Evolutionary conservation across 2,113 vertebrate genomes (phyloP), one percentile per base, ranked within the genome.

Genomic region (Corynorhinus townsendii): DNA sequence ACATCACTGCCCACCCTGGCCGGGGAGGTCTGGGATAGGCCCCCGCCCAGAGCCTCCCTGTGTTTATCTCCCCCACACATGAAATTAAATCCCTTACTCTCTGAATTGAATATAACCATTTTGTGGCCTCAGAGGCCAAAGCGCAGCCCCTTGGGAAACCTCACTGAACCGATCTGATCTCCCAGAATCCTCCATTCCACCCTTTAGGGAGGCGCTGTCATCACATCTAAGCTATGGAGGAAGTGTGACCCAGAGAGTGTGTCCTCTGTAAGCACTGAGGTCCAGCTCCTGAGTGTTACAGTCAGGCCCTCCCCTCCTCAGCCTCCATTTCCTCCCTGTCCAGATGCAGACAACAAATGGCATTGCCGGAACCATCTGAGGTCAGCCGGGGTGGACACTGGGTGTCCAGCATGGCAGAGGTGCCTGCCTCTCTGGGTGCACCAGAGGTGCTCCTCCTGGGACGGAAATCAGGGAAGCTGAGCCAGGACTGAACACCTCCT

Each of bases 351-450:
- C 49, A 8, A n/a, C 12, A 1, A 33, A 17, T 33, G 68, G n/a
- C 43, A n/a, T 19, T 38, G 49, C 15, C 10, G 26, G 64, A 64
- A 71, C 49, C 12, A 43, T 30, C 52, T 52, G 28, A n/a, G 76
- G 22, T 0, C 6, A 45, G 15, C n/a, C 0, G 49, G 9, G 43
- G 28, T 16, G 6, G 4, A 20, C 54, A 24, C 40, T 16, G 26
- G 43, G 69, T 7, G 2, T 12, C 71, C 35, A 19, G 69, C 54
- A 49, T 20, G 7, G 54, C 1, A 1, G 35, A 73, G 76, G n/a
- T 1, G 52, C 3, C 22, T 16, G 22, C 40, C 19, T 5, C 7
- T 0, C 75, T 6, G 35, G 14, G 64, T 1, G 7, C 22, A 20
- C 73, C n/a, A n/a, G 59, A 86, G 52, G 72, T 15, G 30, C 3